Evolutionary conservation across 2,888 invertebrate genomes (phyloP).

Genomic region (Ctenicera cuprea): DNA sequence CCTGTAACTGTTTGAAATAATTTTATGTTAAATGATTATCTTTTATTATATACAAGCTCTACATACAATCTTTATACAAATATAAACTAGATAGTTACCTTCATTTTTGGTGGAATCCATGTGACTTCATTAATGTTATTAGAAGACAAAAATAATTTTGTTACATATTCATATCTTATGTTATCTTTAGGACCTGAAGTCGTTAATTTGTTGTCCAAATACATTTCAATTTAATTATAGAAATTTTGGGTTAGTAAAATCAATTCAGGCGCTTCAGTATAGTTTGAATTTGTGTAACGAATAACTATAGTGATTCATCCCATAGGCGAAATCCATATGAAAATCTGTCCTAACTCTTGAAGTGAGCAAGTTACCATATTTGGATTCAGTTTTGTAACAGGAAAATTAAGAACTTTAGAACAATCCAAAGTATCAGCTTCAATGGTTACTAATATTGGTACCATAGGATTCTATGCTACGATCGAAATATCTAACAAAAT

Average conservation of each 20-base stretch:
- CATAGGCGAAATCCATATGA: conserved; percentile 73
- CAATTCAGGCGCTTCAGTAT: conserved; percentile 72
- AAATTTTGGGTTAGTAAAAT: conserved; percentile 53
- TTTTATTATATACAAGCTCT: background rate
- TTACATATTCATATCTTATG: conserved; percentile 73
- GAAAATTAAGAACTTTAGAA: conserved; percentile 56
- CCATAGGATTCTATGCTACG: conserved; percentile 68
- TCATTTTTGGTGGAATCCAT: conserved; percentile 72
- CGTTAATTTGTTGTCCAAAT: conserved; percentile 60
- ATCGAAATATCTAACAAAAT: conserved; percentile 75
- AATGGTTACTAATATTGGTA: conserved; percentile 57
- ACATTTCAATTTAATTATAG: conserved; percentile 58
- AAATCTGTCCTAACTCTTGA: conserved; percentile 70
- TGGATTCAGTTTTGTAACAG: conserved; percentile 69
- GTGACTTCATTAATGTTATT: conserved; percentile 72
- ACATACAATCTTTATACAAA: too few species aligned
- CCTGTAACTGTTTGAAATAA: conserved; percentile 56
- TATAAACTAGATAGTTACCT: conserved; percentile 63
- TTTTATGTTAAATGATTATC: background rate
- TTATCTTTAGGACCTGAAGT: conserved; percentile 48
- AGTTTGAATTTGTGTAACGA: conserved; percentile 74
- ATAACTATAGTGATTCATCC: conserved; percentile 73
- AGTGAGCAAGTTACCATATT: conserved; percentile 73
- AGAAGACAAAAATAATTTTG: conserved; percentile 72
- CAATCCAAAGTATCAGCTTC: conserved; percentile 71